Evolutionary conservation across 2,888 invertebrate genomes (phyloP).

Genomic region (Lasioglossum calceatum): DNA sequence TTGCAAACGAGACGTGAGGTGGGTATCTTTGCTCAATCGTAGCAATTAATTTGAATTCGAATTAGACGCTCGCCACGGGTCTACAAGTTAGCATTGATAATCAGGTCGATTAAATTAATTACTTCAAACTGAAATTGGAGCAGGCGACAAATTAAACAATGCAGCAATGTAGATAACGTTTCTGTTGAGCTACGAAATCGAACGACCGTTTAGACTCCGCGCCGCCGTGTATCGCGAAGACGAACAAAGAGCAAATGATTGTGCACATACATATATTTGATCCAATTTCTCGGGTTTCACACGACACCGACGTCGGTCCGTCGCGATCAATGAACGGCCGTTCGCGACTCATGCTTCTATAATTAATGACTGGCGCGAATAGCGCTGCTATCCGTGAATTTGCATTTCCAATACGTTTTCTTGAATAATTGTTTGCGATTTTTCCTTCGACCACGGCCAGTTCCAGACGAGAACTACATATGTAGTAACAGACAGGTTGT

Average conservation of each 20-base stretch:
- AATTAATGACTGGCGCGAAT: not conserved
- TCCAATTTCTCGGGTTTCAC: conserved; percentile 8
- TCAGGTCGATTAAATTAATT: not conserved
- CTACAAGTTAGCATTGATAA: not conserved
- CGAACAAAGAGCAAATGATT: conserved; percentile 16
- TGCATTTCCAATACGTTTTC: not conserved
- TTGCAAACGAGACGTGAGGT: not conserved
- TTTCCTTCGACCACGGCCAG: too few species aligned
- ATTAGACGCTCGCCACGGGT: not conserved
- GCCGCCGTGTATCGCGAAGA: not conserved
- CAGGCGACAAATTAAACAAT: too few species aligned
- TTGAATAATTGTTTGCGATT: not conserved
- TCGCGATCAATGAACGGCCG: not conserved
- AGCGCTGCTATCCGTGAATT: not conserved
- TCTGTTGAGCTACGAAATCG: conserved; percentile 4
- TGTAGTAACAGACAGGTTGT: not conserved
- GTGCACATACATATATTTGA: not conserved
- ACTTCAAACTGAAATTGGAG: too few species aligned
- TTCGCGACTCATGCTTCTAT: not conserved
- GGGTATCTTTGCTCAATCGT: not conserved
- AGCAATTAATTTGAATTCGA: conserved; percentile 12
- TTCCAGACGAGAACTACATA: not conserved
- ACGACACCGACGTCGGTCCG: not conserved
- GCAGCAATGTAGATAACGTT: not conserved
- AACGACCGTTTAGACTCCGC: conserved; percentile 12